Evolutionary conservation across 2,888 invertebrate species (phyloP).

Genomic region (Diogma glabrata): DNA sequence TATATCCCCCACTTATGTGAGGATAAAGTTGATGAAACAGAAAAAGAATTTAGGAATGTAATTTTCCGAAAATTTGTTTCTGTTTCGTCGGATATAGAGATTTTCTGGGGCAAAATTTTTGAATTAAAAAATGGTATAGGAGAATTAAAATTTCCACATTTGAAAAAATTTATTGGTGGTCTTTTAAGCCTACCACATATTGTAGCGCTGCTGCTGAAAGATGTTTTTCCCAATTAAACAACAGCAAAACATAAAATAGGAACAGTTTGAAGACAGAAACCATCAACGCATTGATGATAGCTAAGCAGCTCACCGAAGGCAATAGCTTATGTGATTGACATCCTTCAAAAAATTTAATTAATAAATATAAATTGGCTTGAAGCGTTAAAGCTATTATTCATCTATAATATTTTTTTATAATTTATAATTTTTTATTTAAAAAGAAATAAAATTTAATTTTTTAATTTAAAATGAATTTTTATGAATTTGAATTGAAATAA

Average conservation of each 20-base stretch:
- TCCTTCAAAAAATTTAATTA: neutral
- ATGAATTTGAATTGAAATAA: too few species aligned
- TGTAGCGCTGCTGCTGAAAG: slow-evolving; percentile 1
- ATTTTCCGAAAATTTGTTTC: neutral
- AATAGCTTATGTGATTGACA: neutral
- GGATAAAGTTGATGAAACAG: neutral
- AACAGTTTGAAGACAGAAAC: too few species aligned
- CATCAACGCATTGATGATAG: neutral
- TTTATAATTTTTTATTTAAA: too few species aligned
- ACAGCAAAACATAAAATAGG: neutral
- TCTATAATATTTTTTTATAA: too few species aligned
- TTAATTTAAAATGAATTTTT: too few species aligned
- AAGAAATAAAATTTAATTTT: too few species aligned
- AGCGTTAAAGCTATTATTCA: too few species aligned
- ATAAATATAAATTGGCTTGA: neutral
- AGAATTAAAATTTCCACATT: neutral
- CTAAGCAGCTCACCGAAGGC: neutral
- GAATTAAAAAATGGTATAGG: neutral
- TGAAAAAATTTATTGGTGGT: neutral
- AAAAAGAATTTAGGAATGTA: neutral
- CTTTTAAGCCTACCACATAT: too few species aligned
- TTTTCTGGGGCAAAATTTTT: neutral
- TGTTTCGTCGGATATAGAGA: neutral
- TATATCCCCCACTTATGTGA: neutral
- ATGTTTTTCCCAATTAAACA: neutral